Evolutionary conservation across 1,140 invertebrate species (phyloP).

Genomic region (Leptoteleia sp.): DNA sequence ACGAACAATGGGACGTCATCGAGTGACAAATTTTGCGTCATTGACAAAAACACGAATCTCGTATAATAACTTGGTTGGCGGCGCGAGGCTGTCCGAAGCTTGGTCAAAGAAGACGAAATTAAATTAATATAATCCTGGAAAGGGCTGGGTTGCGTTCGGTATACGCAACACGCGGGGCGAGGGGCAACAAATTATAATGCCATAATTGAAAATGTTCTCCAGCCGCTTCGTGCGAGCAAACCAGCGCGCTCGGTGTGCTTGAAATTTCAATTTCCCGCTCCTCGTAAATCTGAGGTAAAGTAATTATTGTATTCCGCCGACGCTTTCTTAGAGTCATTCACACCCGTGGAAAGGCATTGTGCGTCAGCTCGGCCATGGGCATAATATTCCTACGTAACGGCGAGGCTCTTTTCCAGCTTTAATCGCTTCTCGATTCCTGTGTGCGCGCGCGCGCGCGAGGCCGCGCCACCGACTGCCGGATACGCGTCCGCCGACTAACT

Average conservation of each 20-base stretch:
- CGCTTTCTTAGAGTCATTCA: slow-evolving; percentile 78
- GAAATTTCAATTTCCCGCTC: slow-evolving; percentile 80
- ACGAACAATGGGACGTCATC: slow-evolving; percentile 5
- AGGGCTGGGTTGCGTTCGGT: slow-evolving; percentile 68
- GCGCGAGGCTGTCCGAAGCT: slow-evolving; percentile 52
- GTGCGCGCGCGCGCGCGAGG: no score
- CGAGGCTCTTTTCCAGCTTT: slow-evolving; percentile 69
- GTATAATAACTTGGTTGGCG: slow-evolving; percentile 45
- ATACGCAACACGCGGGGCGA: slow-evolving; percentile 67
- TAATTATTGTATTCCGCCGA: slow-evolving; percentile 80
- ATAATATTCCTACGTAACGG: slow-evolving; percentile 70
- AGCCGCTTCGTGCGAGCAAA: slow-evolving; percentile 57
- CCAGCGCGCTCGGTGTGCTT: slow-evolving; percentile 67
- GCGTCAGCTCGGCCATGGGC: slow-evolving; percentile 77
- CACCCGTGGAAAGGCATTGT: slow-evolving; percentile 73
- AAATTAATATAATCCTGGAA: slow-evolving; percentile 79
- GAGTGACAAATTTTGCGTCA: slow-evolving; percentile 30
- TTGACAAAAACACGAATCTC: slow-evolving; percentile 47
- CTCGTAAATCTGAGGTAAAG: slow-evolving; percentile 80
- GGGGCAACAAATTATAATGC: slow-evolving; percentile 79
- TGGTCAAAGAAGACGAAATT: slow-evolving; percentile 77
- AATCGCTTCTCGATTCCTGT: slow-evolving; percentile 71
- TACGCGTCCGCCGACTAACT: slow-evolving; percentile 58
- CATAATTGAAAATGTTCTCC: slow-evolving; percentile 80
- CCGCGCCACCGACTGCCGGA: no score